Evolutionary conservation across 2,797 vertebrate species (phyloP).

Genomic region (Rhinogobio ventralis): DNA sequence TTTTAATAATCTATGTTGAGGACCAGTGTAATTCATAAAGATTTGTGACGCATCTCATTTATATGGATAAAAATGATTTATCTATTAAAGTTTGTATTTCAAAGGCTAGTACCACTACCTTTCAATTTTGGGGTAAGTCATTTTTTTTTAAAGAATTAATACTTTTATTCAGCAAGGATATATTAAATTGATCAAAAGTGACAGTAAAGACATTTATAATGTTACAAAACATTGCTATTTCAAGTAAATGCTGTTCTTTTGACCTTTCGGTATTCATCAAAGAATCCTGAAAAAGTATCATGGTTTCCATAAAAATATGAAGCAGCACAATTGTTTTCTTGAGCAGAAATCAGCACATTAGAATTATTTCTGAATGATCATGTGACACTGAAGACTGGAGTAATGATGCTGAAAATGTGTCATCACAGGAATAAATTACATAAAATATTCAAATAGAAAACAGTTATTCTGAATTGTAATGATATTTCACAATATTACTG

Average conservation of each 20-base stretch:
- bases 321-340: neutral
- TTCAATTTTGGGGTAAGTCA: neutral
- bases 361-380: too few relatives aligned
- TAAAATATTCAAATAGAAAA: neutral
- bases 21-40: neutral
- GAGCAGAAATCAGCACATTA: neutral
- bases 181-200: neutral
- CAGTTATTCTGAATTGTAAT: neutral
- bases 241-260: neutral
- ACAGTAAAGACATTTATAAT: neutral
- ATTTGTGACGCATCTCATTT: constrained; percentile 1
- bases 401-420: neutral
- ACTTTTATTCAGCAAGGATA: neutral
- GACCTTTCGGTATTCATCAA: neutral
- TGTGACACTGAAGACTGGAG: neutral
- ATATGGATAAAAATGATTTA: neutral
- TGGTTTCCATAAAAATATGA: neutral
- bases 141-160: neutral
- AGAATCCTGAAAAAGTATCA: neutral
- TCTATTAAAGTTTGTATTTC: neutral
- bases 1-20: neutral
- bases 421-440: neutral
- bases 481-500: neutral
- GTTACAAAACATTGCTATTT: neutral
- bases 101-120: neutral